Conservation (phyloP, 2,797 vertebrate species). For the Aphelocoma californica region DNA sequence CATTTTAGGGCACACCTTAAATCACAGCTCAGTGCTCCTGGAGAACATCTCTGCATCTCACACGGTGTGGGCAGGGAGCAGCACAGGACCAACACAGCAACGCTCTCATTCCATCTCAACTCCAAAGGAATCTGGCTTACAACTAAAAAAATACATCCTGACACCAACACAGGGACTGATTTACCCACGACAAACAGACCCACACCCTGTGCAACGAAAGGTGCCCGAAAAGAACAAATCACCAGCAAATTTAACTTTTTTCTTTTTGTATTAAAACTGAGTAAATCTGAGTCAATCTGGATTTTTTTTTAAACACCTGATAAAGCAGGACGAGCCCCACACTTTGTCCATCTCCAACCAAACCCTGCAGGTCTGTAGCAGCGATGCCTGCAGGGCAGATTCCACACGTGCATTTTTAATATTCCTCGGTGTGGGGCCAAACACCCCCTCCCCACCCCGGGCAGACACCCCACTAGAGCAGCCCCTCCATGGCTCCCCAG, state of each 20-base stretch:
- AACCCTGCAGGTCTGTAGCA: rapidly evolving
- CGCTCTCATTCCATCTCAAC: rapidly evolving
- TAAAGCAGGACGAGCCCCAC: background rate
- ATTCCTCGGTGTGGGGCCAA: background rate
- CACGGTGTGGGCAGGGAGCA: background rate
- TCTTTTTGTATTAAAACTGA: background rate
- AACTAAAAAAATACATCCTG: background rate
- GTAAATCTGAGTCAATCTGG: background rate
- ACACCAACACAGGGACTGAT: background rate
- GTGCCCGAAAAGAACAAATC: background rate
- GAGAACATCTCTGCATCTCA: background rate
- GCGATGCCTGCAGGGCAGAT: background rate
- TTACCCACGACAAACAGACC: background rate
- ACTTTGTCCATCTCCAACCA: background rate
- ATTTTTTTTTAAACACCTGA: background rate
- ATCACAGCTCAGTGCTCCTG: background rate
- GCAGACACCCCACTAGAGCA: background rate
- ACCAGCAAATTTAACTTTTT: background rate
- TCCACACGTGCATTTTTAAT: background rate
- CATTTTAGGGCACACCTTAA: background rate
- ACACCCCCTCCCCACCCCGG: background rate
- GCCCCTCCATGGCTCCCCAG: background rate
- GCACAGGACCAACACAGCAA: background rate
- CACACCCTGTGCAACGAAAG: background rate
- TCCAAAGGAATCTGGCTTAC: background rate